Evolutionary conservation across 1,140 invertebrate genomes (phyloP), one percentile per base, ranked within the genome.

Genomic region (Campodea augens): DNA sequence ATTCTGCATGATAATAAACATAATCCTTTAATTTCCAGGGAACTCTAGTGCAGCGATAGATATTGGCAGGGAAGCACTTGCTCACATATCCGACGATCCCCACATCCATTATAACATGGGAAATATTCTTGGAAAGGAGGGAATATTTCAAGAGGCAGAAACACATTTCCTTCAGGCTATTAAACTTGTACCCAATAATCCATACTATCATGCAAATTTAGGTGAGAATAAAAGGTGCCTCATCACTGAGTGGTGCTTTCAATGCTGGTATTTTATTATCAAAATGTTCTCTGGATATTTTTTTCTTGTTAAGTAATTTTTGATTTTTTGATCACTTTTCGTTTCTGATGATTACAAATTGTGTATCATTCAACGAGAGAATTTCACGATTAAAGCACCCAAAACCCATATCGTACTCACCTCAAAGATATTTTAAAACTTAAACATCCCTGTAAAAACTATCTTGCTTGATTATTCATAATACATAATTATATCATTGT

Each of bases 101-200:
- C 70, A 72, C 4, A 66, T 95, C 21, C 73, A 86, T 58, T 93
- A 92, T 54, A 85, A 84, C 52, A 61, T 90, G 23, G 91, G 78
- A 1, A 93, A 92, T 61, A 78, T 85, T 41, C 69, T 84, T 38
- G 91, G 90, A 0, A 93, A 93, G 68, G 56, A 74, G 25, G 72
- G 74, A 27, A 65, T 71, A 24, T 92, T 78, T 60, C 55, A 70
- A 20, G 69, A 83, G 49, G 85, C 89, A 1, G 87, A 96, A 65
- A 57, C 67, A 19, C 70, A 86, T 57, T 93, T 93, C 57, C 63
- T 75, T 39, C 67, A 66, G 47, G 82, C 88, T 2, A 78, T 92
- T 37, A 60, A 68, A 41, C 59, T 76, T 5, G 77, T 79, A 55
- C 68, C 70, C n/a, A 60, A 62, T 13, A 74, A 78, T 57, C 68